Conservation (phyloP, 2,888 invertebrate genomes). For the Phasia obesa region DNA sequence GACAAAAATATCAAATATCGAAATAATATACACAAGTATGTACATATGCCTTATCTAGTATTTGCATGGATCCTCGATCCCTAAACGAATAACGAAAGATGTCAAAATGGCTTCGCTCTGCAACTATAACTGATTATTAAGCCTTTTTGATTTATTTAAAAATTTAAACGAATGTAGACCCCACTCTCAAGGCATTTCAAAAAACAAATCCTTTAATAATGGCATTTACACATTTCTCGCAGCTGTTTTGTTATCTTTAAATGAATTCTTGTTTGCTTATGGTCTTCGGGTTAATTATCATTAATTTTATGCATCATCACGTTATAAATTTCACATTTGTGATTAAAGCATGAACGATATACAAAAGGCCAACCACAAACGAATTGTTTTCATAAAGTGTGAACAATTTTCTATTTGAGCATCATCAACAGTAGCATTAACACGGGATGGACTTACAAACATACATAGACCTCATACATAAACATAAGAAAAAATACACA, state of each 20-base stretch:
- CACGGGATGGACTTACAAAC: constrained; percentile 15
- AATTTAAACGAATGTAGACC: neutral
- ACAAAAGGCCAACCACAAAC: constrained; percentile 37
- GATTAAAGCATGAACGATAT: constrained; percentile 50
- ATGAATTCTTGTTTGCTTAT: constrained; percentile 57
- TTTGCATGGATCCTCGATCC: no score
- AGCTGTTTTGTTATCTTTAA: constrained; percentile 41
- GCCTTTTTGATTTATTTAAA: neutral
- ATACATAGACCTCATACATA: neutral
- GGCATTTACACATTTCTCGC: neutral
- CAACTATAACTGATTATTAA: no score
- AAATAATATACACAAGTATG: no score
- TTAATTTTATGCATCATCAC: constrained; percentile 71
- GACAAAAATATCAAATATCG: no score
- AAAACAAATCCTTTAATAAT: constrained; percentile 13
- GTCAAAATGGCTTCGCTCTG: no score
- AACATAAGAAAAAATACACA: neutral
- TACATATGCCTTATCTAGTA: no score
- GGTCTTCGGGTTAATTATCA: constrained; percentile 67
- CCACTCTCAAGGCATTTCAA: neutral
- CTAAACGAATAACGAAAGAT: no score
- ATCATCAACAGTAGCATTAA: constrained; percentile 56
- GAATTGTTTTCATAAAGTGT: constrained; percentile 27
- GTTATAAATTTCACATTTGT: constrained; percentile 64
- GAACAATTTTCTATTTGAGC: constrained; percentile 29